Base-by-base conservation (phyloP, 2,888 invertebrate species). In the Hymenopus coronatus region DNA sequence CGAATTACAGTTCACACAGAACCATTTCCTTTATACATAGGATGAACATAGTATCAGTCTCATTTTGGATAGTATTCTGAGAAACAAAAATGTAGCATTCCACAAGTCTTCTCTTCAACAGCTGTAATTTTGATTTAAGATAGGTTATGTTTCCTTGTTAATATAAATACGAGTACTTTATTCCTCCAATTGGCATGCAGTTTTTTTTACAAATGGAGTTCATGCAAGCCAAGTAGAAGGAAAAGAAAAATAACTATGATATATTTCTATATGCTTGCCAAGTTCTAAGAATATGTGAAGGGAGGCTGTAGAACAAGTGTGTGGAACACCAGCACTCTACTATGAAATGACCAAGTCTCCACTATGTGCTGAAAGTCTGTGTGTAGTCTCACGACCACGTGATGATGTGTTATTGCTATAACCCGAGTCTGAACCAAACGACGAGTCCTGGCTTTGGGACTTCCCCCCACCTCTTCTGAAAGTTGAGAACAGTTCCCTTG, bases 371-470 rank as follows among this genome's bases (percentile, higher is more conserved):
- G 90, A 90, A 33, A 90, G 90, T 90, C 90, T 90, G 88, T 90
- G 90, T 14, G 81, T 70, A 7, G 89, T 70, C 30, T 90, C 88
- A n/a, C 92, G 91, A 88, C 95, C 93, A 2, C 95, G 95, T 1
- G 96, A 96, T 90, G 96, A 96, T 7, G 96, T 96, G 92, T 96
- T 96, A 93, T 97, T 97, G 93, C 97, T 97, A 93, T 97, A 97
- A 15, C 97, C 97, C 85, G 97, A 97, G 93, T 97, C 97, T 14
- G 97, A 97, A 54, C 97, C 97, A 91, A 97, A 96, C 7, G 97
- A 97, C 8, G 97, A 97, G 92, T 96, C 96, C 91, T 96, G 95
- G 90, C 96, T 95, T 88, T 96, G 96, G 83, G 95, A 95, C 91
- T 95, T 95, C 3, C 89, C 88, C 83, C 83, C 95, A 95, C 82